Base-by-base conservation (phyloP, 2,113 vertebrate genomes). In the Colaptes auratus region DNA sequence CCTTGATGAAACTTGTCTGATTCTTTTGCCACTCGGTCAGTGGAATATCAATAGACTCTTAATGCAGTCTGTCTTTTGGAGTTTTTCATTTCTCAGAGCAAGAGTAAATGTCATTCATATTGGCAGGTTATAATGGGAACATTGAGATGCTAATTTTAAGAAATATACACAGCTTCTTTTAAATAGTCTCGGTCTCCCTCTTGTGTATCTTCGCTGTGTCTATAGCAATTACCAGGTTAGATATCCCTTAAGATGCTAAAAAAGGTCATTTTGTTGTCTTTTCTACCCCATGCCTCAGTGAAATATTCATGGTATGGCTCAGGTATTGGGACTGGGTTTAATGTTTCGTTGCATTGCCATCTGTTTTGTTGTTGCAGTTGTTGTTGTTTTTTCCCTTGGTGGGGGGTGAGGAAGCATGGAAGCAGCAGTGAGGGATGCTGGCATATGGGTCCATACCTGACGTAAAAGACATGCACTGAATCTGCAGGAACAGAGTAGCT, bases 31-130 rank as follows among this genome's bases (percentile, higher is more conserved):
- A 91, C n/a, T 78, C 91, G 94, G 85, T 84, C 96, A 96, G 92
- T 75, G 53, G 93, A 95, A 94, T 96, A 96, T 97, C 91, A 96
- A 95, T 96, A 89, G 93, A 87, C 88, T 95, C 94, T 84, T 92
- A 96, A 95, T 84, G 93, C 55, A 75, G 50, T 60, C 94, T 91
- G 90, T 91, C 88, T 94, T 95, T 81, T 79, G 76, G 82, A 88
- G 23, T 58, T 74, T 94, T 96, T 93, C 63, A 90, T 88, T 96
- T 93, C 81, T 94, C 71, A 69, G 89, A 96, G 70, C 64, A 94
- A 61, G 89, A 96, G 84, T 78, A 95, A 97, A 95, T 93, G 91
- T 88, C 95, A 94, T 96, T 94, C 93, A 46, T 82, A 94, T 90
- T 91, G 94, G 85, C 90, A 96, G 50, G 71, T 59, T 91, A 59